Conservation (phyloP, 2,888 invertebrate species). For the Sceliomorpha sp. region DNA sequence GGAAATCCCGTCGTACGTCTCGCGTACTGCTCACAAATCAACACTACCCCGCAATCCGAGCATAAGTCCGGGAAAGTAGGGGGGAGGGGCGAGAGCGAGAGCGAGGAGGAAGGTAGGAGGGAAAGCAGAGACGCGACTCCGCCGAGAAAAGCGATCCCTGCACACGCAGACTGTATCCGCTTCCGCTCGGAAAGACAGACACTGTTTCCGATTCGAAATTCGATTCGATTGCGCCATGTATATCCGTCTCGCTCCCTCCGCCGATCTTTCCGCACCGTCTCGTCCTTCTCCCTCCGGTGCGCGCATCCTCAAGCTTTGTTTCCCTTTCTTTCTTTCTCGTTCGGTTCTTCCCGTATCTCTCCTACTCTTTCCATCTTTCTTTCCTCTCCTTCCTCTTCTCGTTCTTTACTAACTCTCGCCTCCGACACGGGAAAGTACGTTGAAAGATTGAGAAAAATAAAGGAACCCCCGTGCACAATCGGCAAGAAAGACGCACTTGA, state of each 20-base stretch:
- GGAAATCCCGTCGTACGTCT: too few species aligned
- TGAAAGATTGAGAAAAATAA: slow-evolving; percentile 32
- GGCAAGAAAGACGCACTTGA: slow-evolving; percentile 30
- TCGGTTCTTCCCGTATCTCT: too few species aligned
- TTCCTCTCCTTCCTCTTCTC: slow-evolving; percentile 1
- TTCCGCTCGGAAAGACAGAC: slow-evolving; percentile 21
- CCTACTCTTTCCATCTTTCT: background rate
- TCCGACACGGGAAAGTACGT: slow-evolving; percentile 12
- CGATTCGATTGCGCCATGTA: slow-evolving; percentile 31
- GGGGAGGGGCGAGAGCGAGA: too few species aligned
- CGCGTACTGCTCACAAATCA: too few species aligned
- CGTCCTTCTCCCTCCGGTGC: background rate
- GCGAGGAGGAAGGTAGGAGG: too few species aligned
- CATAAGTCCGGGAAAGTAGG: too few species aligned
- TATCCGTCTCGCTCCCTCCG: slow-evolving; percentile 26
- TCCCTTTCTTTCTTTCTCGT: background rate
- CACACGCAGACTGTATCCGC: slow-evolving; percentile 21
- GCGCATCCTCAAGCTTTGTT: slow-evolving; percentile 8
- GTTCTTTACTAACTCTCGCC: slow-evolving; percentile 2
- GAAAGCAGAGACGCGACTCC: too few species aligned
- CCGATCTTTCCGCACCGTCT: slow-evolving; percentile 11
- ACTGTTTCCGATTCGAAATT: slow-evolving; percentile 21
- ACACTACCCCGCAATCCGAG: too few species aligned
- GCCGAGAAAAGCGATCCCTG: background rate
- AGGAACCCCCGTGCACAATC: slow-evolving; percentile 15